phyloP scores from a whole-genome alignment of 2,113 vertebrate species.

The Vicugna pacos region DNA sequence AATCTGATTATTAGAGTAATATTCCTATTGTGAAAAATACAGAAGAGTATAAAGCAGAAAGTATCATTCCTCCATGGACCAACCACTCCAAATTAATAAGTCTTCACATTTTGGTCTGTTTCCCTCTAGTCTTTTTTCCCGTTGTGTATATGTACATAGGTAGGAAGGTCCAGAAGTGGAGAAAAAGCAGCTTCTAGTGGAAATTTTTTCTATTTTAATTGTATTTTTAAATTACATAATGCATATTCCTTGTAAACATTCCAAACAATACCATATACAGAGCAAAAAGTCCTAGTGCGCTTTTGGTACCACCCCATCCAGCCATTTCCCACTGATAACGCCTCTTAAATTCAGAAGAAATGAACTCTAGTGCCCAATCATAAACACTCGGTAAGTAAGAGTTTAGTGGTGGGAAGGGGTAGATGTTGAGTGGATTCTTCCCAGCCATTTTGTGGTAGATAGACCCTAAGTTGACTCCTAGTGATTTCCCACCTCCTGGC shows the following conservation, averaged over 20 bases:
- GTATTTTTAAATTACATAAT: neutral
- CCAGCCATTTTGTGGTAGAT: neutral
- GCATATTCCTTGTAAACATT: neutral
- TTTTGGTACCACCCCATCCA: neutral
- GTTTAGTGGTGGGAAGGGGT: neutral
- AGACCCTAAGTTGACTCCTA: neutral
- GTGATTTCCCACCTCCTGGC: neutral
- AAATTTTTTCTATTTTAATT: neutral
- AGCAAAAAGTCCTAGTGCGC: neutral
- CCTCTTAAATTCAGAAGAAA: neutral
- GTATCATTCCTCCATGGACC: neutral
- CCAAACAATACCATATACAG: neutral
- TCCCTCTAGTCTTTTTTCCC: neutral
- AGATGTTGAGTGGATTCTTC: neutral
- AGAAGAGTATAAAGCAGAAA: neutral
- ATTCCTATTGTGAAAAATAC: constrained; percentile 25
- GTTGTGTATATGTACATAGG: neutral
- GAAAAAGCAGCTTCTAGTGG: neutral
- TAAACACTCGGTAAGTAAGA: neutral
- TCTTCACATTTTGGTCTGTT: neutral
- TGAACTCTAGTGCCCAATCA: neutral
- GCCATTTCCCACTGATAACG: neutral
- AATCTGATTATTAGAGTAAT: neutral
- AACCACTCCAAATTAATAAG: no score
- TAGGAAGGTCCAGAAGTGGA: neutral